Evolutionary conservation across 1,140 invertebrate species (phyloP).

Genomic region (Ceratina calcarata): DNA sequence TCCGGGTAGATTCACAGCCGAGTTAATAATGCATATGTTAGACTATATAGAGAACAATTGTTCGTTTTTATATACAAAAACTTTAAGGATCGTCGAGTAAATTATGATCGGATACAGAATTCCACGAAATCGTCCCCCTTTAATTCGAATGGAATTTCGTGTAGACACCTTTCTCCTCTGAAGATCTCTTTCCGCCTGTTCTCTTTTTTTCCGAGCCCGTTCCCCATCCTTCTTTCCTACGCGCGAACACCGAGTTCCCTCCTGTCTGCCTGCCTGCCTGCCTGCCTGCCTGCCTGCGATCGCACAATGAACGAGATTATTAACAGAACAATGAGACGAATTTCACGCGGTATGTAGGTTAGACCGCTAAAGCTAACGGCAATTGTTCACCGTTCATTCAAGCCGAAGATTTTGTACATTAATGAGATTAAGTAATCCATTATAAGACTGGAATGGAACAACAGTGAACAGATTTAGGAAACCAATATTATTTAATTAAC

Average conservation of each 20-base stretch:
- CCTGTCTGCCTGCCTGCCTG: neutral
- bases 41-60: too few species aligned
- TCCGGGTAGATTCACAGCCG: too few species aligned
- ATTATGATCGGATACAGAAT: neutral
- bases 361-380: neutral
- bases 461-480: too few species aligned
- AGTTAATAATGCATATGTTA: too few species aligned
- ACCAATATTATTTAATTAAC: too few species aligned
- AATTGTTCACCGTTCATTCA: neutral
- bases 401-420: neutral
- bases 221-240: neutral
- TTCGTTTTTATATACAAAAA: too few species aligned
- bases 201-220: neutral
- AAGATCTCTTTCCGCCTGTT: constrained; percentile 12
- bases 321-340: constrained; percentile 50
- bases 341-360: constrained; percentile 31
- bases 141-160: constrained; percentile 31
- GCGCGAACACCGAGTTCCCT: neutral
- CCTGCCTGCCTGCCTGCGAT: constrained; percentile 1
- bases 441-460: too few species aligned
- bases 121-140: neutral
- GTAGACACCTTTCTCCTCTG: constrained; percentile 23
- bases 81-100: too few species aligned
- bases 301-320: constrained; percentile 49
- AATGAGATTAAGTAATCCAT: too few species aligned